A percentile compares a stretch with the other conserved stretches of the same genome.
Evolutionary conservation across 2,113 vertebrate genomes (phyloP).

Genomic region (Pardalotus punctatus): DNA sequence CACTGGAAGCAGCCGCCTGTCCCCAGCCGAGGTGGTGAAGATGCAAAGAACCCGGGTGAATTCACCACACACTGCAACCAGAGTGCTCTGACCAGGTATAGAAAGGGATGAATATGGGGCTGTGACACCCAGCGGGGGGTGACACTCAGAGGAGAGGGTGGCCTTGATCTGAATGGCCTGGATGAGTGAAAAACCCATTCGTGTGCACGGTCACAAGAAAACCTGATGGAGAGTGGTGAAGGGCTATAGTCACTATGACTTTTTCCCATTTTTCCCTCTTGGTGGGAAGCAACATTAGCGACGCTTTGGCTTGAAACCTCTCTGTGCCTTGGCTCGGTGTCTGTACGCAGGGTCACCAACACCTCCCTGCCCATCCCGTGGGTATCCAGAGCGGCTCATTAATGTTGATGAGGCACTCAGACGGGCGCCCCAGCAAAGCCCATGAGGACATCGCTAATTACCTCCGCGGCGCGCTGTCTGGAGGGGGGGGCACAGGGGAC

Average conservation of each 20-base stretch:
- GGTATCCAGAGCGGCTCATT: neutral
- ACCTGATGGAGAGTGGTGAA: neutral
- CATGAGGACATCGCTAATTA: accelerated
- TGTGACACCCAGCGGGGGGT: accelerated
- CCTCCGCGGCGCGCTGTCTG: neutral
- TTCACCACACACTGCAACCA: accelerated
- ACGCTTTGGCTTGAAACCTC: neutral
- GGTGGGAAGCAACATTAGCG: neutral
- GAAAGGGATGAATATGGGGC: accelerated
- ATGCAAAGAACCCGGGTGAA: neutral
- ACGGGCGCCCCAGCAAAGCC: neutral
- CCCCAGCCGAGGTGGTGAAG: accelerated
- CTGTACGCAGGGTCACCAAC: accelerated
- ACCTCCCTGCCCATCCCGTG: accelerated
- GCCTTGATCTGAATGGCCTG: neutral
- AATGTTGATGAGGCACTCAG: neutral
- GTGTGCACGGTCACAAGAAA: accelerated
- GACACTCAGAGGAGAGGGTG: accelerated
- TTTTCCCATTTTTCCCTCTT: no score
- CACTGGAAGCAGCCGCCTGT: neutral
- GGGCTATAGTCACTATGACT: accelerated
- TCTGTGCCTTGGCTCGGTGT: accelerated
- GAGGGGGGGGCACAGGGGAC: neutral
- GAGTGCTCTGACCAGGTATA: accelerated
- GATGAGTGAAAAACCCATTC: neutral